These are phyloP conservation scores for Pygmarrhopalites habei DNA, from an alignment of 1,140 invertebrate species.

Conservation along the genomic window DNA sequence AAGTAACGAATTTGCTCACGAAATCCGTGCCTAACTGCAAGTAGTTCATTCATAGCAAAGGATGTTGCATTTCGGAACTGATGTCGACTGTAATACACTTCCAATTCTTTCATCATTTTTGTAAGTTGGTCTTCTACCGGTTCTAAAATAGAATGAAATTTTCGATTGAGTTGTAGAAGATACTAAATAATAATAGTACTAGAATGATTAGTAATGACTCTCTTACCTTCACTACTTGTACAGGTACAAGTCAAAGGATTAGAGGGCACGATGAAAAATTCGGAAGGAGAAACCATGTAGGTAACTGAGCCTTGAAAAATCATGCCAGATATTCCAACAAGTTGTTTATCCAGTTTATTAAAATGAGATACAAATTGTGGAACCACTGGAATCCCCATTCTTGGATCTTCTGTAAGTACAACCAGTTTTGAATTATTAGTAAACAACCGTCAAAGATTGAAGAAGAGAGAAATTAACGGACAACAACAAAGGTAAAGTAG, in stretches of 20 bases:
- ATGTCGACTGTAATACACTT: neutral
- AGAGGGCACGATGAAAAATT: too few species aligned
- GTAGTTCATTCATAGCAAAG: neutral
- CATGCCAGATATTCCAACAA: too few species aligned
- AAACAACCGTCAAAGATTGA: neutral
- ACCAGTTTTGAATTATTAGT: neutral
- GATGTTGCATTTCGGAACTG: neutral
- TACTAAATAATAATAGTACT: neutral
- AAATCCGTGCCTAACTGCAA: neutral
- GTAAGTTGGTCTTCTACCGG: neutral
- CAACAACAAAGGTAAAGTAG: neutral
- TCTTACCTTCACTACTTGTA: neutral
- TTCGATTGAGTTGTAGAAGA: neutral
- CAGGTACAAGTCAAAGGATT: too few species aligned
- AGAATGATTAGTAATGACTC: neutral
- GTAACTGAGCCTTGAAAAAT: too few species aligned
- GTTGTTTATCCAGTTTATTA: too few species aligned
- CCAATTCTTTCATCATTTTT: neutral
- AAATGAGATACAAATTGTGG: too few species aligned
- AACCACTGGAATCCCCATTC: neutral
- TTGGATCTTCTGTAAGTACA: neutral
- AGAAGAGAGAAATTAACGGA: neutral
- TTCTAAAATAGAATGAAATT: neutral
- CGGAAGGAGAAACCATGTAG: too few species aligned
- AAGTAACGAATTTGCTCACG: too few species aligned